A percentile compares a stretch with the other conserved stretches of the same genome.
Evolutionary conservation across 2,888 invertebrate genomes (phyloP).

Genomic region (Syrista parreyssii): DNA sequence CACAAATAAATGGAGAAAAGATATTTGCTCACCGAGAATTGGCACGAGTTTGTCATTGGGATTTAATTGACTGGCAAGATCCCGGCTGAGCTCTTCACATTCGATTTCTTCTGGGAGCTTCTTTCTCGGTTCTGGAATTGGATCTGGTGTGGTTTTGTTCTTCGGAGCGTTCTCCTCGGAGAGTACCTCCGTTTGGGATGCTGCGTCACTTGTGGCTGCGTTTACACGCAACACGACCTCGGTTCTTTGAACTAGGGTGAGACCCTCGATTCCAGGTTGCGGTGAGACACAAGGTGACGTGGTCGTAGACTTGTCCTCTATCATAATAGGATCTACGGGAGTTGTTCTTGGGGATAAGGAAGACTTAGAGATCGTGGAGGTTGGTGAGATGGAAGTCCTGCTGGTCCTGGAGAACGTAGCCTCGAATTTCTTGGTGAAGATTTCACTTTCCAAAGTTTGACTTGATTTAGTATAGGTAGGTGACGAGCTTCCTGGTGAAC

Average conservation of each 20-base stretch:
- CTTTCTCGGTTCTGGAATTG: conserved; percentile 69
- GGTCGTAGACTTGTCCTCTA: conserved; percentile 27
- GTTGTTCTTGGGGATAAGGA: conserved; percentile 50
- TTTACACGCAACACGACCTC: conserved; percentile 74
- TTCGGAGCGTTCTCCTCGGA: conserved; percentile 38
- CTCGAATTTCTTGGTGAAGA: neutral
- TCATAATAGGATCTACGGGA: conserved; percentile 36
- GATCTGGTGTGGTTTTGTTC: conserved; percentile 30
- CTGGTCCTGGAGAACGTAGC: neutral
- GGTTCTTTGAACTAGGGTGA: conserved; percentile 73
- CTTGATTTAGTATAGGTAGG: conserved; percentile 29
- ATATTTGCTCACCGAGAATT: conserved; percentile 66
- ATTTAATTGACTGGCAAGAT: conserved; percentile 73
- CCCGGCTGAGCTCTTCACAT: conserved; percentile 78
- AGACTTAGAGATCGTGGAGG: conserved; percentile 40
- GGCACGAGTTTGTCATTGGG: conserved; percentile 76
- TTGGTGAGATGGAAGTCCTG: conserved; percentile 29
- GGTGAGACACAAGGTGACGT: conserved; percentile 56
- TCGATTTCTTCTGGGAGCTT: conserved; percentile 82
- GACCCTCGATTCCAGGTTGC: conserved; percentile 65
- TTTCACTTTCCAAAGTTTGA: conserved; percentile 17
- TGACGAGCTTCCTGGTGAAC: neutral
- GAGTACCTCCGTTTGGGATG: conserved; percentile 69
- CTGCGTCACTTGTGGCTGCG: conserved; percentile 72
- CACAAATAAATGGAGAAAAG: neutral